Evolutionary conservation across 2,888 invertebrate species (phyloP), one percentile per base, ranked within the genome.

Genomic region (Athripsodes cinereus): DNA sequence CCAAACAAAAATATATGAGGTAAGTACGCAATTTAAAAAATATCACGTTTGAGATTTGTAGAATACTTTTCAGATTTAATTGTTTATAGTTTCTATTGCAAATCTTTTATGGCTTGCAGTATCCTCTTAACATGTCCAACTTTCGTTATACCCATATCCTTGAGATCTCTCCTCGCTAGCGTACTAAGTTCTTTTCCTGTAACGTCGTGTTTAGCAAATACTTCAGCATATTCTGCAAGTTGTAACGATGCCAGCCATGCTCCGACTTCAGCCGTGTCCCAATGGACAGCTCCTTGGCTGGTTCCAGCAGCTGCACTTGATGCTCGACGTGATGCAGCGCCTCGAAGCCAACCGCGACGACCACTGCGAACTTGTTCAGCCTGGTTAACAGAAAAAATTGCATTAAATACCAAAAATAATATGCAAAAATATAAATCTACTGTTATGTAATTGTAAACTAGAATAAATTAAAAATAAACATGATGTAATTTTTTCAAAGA

Each of bases 71-170:
- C n/a, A n/a, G n/a, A n/a, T n/a, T n/a, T n/a, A n/a, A n/a, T n/a
- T n/a, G n/a, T n/a, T n/a, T n/a, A n/a, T n/a, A n/a, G n/a, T n/a
- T 26, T 26, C 48, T 48, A 62, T 22, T 62, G 61, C 64, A 91
- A 76, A 72, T 96, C 95, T 74, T 92, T 91, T 62, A 96, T 92
- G 20, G 92, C 94, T 72, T 94, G 92, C 64, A 95, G 84, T 65
- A 98, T 91, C 68, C 97, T 84, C 76, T 97, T 97, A 26, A 96
- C 88, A 72, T 97, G 97, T 0, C 97, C 97, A 53, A 97, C 92
- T 77, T 97, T 97, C 10, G 88, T 88, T 55, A 97, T 88, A 8
- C 96, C 96, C 49, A 97, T 81, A 65, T 97, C 97, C 71, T 94
- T 86, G 2, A 92, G 79, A 71, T 93, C 92, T 16, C 94, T 79